Evolutionary conservation across 2,797 vertebrate genomes (phyloP), one percentile per base, ranked within the genome.

Genomic region (Bryconaethiops microstoma): DNA sequence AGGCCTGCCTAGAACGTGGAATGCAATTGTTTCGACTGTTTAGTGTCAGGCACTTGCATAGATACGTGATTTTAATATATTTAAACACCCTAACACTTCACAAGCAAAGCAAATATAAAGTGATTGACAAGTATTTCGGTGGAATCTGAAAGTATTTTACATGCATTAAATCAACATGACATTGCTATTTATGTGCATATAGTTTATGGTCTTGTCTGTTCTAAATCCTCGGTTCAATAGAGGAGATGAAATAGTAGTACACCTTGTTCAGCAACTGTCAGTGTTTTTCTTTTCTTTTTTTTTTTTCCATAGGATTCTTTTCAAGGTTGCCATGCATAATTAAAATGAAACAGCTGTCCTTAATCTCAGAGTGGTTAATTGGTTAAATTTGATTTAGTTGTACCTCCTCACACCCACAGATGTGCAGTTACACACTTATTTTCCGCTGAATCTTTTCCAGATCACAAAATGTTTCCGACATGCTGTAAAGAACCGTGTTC

Each of bases 331-430:
- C 42, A 69, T 83, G 78, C 77, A 80, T 80, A 80, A 74, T 80
- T 79, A 50, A 83, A 74, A 78, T 64, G 62, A 69, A 68, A 55
- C 62, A 29, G 74, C 63, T 74, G 78, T 84, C 70, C 57, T 39
- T 77, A 81, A 35, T 35, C 35, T 77, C 75, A 68, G 63, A 40
- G 57, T 81, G 83, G 75, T 74, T 81, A 70, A 71, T 78, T 78
- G 79, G 76, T 81, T 81, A 75, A 71, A 81, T 76, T 75, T 65
- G 48, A 57, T 78, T 40, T 75, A 40, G 70, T 12, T 78, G 64
- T 65, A 75, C 57, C 64, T 74, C 75, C 45, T 42, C 4, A 45
- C 29, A 35, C 45, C 23, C 45, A 65, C 63, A 55, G 69, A 57
- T 54, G 69, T 73, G 45, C 12, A 52, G 21, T 55, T 45, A 71